A percentile compares a stretch with the other conserved stretches of the same genome.
Evolutionary conservation across 92 coral and sea anemone species (phyloP).

Genomic region (Phenganax marumi): DNA sequence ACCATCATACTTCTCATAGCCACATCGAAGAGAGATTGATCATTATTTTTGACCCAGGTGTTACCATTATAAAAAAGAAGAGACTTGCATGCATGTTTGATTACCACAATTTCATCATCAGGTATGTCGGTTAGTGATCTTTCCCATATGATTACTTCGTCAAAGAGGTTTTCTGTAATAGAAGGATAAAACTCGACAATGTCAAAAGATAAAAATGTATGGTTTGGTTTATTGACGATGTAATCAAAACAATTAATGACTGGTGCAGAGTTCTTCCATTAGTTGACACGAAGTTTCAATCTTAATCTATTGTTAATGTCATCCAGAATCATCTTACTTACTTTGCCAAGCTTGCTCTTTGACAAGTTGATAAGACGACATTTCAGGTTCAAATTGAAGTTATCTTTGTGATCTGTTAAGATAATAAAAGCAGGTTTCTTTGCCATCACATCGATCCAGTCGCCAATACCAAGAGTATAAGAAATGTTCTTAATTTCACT

Average conservation of each 20-base stretch:
- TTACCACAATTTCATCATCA: too few relatives aligned
- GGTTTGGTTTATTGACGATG: not conserved
- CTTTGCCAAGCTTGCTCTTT: too few relatives aligned
- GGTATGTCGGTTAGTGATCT: not conserved
- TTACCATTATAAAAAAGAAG: too few relatives aligned
- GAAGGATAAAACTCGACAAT: not conserved
- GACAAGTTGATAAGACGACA: too few relatives aligned
- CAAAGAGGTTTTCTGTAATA: not conserved
- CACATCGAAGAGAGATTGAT: too few relatives aligned
- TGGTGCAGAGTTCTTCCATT: too few relatives aligned
- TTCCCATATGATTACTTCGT: not conserved
- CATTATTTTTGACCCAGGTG: too few relatives aligned
- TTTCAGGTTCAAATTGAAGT: not conserved
- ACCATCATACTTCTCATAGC: too few relatives aligned
- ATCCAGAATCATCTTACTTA: not conserved
- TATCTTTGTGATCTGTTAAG: not conserved
- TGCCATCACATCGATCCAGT: slow-evolving; percentile 2
- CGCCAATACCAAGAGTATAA: not conserved
- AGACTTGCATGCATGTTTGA: too few relatives aligned
- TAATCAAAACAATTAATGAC: not conserved
- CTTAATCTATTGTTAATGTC: not conserved
- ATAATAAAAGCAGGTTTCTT: not conserved
- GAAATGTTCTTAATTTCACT: not conserved
- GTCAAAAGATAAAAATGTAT: too few relatives aligned
- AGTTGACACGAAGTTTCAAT: too few relatives aligned